These are phyloP conservation scores for Mus minutoides DNA, from an alignment of 2,797 vertebrate genomes.

Conservation along the genomic window DNA sequence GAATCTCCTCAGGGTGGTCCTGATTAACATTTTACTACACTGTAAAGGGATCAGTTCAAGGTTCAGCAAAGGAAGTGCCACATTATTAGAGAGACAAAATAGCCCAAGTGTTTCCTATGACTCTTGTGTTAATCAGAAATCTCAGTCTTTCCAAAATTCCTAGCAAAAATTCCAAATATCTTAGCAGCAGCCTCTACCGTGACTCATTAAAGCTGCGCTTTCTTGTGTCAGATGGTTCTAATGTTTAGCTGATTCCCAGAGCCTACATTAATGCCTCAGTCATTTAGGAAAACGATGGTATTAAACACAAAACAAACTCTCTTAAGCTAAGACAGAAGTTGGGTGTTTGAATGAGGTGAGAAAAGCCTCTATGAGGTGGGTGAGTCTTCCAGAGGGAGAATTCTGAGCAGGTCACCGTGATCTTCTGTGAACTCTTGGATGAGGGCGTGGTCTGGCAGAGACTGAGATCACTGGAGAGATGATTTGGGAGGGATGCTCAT, in stretches of 20 bases:
- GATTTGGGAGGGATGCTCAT: background rate
- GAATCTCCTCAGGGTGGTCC: slow-evolving; percentile 38
- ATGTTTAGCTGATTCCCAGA: slow-evolving; percentile 38
- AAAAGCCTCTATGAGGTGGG: background rate
- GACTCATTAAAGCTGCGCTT: slow-evolving; percentile 29
- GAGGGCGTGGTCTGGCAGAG: background rate
- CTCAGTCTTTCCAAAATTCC: slow-evolving; percentile 58
- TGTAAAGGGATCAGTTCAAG: slow-evolving; percentile 26
- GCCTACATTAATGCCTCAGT: slow-evolving; percentile 30
- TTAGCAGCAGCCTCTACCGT: slow-evolving; percentile 42
- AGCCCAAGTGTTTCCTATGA: slow-evolving; percentile 64
- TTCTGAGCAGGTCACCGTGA: background rate
- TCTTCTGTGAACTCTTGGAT: slow-evolving; percentile 37
- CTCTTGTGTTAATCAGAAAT: slow-evolving; percentile 46
- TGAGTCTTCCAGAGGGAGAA: background rate
- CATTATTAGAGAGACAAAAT: slow-evolving; percentile 25
- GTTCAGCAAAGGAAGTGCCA: slow-evolving; percentile 42
- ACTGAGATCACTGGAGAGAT: background rate
- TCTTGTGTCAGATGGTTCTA: slow-evolving; percentile 28
- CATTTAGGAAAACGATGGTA: slow-evolving; percentile 10
- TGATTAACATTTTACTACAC: slow-evolving; percentile 31
- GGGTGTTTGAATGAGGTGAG: background rate
- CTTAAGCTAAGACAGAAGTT: background rate
- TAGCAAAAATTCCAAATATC: slow-evolving; percentile 60
- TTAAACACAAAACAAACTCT: background rate